Conservation (phyloP, 2,113 vertebrate species). For the Mixornis gularis region DNA sequence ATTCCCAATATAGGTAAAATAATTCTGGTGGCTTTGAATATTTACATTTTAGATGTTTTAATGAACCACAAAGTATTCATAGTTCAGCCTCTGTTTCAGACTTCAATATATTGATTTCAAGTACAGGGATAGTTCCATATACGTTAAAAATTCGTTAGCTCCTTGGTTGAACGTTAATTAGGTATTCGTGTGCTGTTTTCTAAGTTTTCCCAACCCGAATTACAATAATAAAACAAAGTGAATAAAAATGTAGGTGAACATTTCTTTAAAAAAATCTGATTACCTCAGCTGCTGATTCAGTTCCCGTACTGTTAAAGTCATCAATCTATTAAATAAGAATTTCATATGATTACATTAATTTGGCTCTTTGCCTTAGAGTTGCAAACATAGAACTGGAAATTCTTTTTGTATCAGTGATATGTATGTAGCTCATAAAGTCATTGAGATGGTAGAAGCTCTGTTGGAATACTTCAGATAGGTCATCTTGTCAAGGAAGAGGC, state of each 20-base stretch:
- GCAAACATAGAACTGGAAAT: constrained; percentile 70
- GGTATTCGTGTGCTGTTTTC: not conserved
- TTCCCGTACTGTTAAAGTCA: constrained; percentile 80
- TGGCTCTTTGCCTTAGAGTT: constrained; percentile 63
- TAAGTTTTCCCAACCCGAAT: constrained; percentile 24
- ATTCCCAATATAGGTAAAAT: not conserved
- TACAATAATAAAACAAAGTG: constrained; percentile 48
- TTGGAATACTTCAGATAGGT: not conserved
- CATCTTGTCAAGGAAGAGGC: not conserved
- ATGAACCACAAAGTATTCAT: not conserved
- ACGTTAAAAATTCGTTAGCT: not conserved
- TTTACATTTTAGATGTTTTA: not conserved
- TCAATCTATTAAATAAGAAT: constrained; percentile 86
- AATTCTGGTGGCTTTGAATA: not conserved
- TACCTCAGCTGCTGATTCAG: constrained; percentile 80
- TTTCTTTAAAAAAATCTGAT: constrained; percentile 74
- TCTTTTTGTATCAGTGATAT: constrained; percentile 8
- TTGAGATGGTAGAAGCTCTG: not conserved
- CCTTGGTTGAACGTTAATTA: not conserved
- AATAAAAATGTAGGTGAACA: constrained; percentile 65
- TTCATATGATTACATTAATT: constrained; percentile 75
- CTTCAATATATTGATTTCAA: not conserved
- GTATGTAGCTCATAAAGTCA: not conserved
- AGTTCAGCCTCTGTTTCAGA: not conserved
- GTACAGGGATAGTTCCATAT: not conserved